Evolutionary conservation across 2,113 vertebrate species (phyloP), one percentile per base, ranked within the genome.

Genomic region (Sardina pilchardus): DNA sequence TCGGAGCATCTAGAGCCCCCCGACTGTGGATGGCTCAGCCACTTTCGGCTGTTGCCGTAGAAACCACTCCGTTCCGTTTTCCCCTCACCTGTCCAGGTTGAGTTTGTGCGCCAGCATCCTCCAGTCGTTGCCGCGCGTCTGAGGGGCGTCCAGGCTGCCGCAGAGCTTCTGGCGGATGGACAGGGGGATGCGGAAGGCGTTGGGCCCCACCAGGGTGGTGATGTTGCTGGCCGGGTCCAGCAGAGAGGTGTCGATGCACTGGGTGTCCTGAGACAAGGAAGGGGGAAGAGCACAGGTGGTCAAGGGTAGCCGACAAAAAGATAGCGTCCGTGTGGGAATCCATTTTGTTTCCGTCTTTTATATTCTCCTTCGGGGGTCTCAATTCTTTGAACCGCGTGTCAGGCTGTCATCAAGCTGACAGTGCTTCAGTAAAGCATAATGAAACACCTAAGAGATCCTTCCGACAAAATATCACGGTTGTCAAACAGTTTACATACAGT

Each of bases 51-150:
- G 21, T 59, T 59, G 53, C 19, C 53, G 6, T 59, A 59, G 53
- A 59, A 59, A 59, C 53, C 48, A 16, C 3, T 42, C 1, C 48
- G 17, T 59, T 24, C 6, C 53, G 24, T 17, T 42, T 42, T n/a
- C n/a, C n/a, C 81, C 95, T 90, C 84, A 99, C 98, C 97, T 98
- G 96, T 98, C 98, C 91, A 99, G 94, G 93, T 96, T 97, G 78
- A 99, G 96, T 92, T 99, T 99, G 93, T 98, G 98, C 24, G 98
- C 98, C 90, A 99, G 93, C 97, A 99, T 97, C 91, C 98, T 94
- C 98, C 98, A 99, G 96, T 99, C 98, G 0, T 99, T 99, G 85
- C 98, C 98, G 81, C 98, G 94, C 9, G 96, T 98, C 94, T 99
- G 97, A 0, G 98, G 98, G 0, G 98, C 98, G 0, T 99, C 98